Evolutionary conservation across 2,797 vertebrate species (phyloP), one percentile per base, ranked within the genome.

Genomic region (Apodemus agrarius): DNA sequence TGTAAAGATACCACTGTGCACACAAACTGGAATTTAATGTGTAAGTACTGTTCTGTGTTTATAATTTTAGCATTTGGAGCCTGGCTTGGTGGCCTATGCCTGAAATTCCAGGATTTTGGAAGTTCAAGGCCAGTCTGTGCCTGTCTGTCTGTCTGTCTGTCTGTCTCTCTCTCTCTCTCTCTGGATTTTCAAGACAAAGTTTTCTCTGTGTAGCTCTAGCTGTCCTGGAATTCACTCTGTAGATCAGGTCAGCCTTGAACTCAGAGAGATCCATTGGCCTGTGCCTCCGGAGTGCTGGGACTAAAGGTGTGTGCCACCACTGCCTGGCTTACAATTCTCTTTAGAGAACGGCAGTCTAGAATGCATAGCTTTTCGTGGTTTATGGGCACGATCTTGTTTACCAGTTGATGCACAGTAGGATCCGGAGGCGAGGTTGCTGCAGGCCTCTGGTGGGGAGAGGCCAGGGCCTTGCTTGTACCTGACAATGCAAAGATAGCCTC

Each of bases 291-390:
- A 29, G 63, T 65, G 63, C 63, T 13, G 63, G 26, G 11, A 65
- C 63, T 29, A 12, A 65, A 65, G 26, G 63, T 65, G 63, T 12
- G 63, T 65, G 26, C 63, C 12, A 12, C 63, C 63, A 29, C 63
- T 65, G 63, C 63, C 63, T 65, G 63, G 4, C 29, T 65, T 87
- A 1, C 49, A 59, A 59, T 87, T 63, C 69, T 80, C 3, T 91
- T 95, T 92, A 85, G 54, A 61, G 59, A 92, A 59, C 67, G 31
- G 86, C 43, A 78, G 16, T 11, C 19, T 59, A 74, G 83, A 95
- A 83, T 85, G 11, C 12, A 31, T 22, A 6, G 24, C 84, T 86
- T 9, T 91, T 19, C 7, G 0, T 72, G 61, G 13, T 14, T 13
- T 26, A 3, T 13, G 43, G 65, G 31, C 46, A 10, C 29, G 5